A percentile compares a stretch with the other conserved stretches of the same genome.
These are phyloP conservation scores for Neomonachus schauinslandi DNA, from an alignment of 2,113 vertebrate genomes.

Conservation along the genomic window DNA sequence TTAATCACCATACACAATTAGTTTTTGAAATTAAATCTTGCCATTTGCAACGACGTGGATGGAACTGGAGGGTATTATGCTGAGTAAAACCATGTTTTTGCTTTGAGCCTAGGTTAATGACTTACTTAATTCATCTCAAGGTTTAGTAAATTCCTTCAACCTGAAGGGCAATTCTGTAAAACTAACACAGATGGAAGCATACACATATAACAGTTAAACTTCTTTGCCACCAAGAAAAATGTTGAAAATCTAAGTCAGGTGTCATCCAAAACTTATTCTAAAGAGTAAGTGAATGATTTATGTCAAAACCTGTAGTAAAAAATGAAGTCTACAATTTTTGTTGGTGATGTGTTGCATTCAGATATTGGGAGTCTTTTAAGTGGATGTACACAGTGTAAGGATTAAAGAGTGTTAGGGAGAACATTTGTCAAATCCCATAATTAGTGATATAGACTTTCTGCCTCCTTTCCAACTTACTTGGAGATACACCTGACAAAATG, in stretches of 20 bases:
- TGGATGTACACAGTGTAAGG: too few species aligned
- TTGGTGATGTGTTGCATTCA: not conserved
- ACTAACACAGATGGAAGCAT: not conserved
- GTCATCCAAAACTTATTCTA: not conserved
- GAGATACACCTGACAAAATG: not conserved
- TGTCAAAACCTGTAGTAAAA: not conserved
- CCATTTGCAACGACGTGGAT: too few species aligned
- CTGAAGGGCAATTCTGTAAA: not conserved
- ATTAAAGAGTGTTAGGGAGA: not conserved
- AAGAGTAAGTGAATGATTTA: not conserved
- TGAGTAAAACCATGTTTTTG: not conserved
- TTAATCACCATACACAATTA: too few species aligned
- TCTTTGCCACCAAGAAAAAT: not conserved
- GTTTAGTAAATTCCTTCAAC: not conserved
- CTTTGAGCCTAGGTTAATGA: not conserved
- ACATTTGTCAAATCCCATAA: not conserved
- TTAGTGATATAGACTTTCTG: not conserved
- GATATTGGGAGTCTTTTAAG: not conserved
- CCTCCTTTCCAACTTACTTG: not conserved
- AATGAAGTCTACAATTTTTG: not conserved
- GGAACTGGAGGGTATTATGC: too few species aligned
- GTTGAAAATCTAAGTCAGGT: not conserved
- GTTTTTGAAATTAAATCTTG: too few species aligned
- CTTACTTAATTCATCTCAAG: not conserved
- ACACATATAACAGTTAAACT: not conserved